Percentiles rank a stretch among this genome's conserved stretches.
Conservation (phyloP, 2,888 invertebrate genomes). For the Crioceris asparagi region DNA sequence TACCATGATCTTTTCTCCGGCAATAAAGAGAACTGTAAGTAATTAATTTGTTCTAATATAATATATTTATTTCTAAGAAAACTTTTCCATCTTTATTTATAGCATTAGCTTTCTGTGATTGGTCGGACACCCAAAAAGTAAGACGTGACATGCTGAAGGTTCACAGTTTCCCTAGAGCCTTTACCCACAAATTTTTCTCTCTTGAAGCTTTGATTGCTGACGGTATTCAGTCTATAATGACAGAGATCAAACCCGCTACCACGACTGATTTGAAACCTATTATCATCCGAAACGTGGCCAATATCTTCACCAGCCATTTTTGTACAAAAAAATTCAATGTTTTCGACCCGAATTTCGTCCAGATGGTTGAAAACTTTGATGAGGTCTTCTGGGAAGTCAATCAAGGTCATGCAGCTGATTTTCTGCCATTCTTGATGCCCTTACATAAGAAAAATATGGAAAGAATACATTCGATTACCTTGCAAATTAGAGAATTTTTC, state of each 20-base stretch:
- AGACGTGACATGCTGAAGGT: conserved; percentile 48
- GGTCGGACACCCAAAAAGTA: conserved; percentile 52
- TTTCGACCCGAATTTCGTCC: conserved; percentile 38
- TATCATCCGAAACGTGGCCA: conserved; percentile 45
- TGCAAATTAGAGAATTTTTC: conserved; percentile 45
- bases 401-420: conserved; percentile 56
- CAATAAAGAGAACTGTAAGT: conserved; percentile 59
- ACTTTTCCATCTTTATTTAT: conserved; percentile 11
- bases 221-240: conserved; percentile 34
- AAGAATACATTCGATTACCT: conserved; percentile 41
- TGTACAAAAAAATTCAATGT: conserved; percentile 43
- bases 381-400: conserved; percentile 57
- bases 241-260: conserved; percentile 10
- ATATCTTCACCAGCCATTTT: conserved; percentile 51
- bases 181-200: conserved; percentile 42
- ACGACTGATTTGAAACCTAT: conserved; percentile 36
- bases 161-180: conserved; percentile 48
- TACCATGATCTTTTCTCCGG: conserved; percentile 53
- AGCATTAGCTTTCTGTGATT: conserved; percentile 61
- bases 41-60: conserved; percentile 1
- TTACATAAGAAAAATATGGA: conserved; percentile 42
- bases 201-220: conserved; percentile 41
- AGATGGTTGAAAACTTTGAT: conserved; percentile 48
- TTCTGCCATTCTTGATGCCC: conserved; percentile 50
- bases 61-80: background rate